Base-by-base conservation (phyloP, 2,888 invertebrate genomes). In the Ptilodon capucinus region DNA sequence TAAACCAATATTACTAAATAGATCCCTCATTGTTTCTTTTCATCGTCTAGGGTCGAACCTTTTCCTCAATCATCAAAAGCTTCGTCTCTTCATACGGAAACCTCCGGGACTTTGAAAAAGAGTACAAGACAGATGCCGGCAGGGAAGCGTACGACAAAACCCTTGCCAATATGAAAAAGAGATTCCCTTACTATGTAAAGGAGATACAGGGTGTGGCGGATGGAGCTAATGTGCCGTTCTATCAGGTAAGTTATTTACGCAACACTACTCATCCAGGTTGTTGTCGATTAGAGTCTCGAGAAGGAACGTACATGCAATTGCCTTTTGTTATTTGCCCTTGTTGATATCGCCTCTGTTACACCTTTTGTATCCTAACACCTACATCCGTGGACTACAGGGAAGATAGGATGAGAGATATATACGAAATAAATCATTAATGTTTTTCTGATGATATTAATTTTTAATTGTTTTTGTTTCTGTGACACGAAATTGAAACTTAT, bases 141-240 rank as follows among this genome's bases (percentile, higher is more conserved):
- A 92, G 92, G 54, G 78, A 89, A 51, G 93, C 94, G 0, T 97
- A 96, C 71, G 95, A 97, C 19, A 94, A 92, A 46, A 96, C 96
- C 0, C 86, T 97, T 38, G 91, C 91, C 3, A 92, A 92, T 54
- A 94, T 95, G 60, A 93, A 93, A 62, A 80, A 91, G 41, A 93
- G 94, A 63, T 97, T 93, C 81, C 97, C 97, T 0, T 95, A 96
- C 68, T 97, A 97, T 72, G 89, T 97, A 1, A 92, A 94, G 51
- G 97, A 97, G 83, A 88, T 97, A 34, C 93, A 95, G 76, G 97
- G 97, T 6, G 93, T 95, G n/a, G 95, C 97, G 6, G 96, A 97
- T 73, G 97, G 97, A 0, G 94, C 97, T 1, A 92, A 94, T 59
- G 95, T 97, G 4, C 95, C 96, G 0, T 97, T 97, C 78, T 86